phyloP scores from a whole-genome alignment of 2,797 vertebrate genomes.

The Carduelis carduelis region DNA sequence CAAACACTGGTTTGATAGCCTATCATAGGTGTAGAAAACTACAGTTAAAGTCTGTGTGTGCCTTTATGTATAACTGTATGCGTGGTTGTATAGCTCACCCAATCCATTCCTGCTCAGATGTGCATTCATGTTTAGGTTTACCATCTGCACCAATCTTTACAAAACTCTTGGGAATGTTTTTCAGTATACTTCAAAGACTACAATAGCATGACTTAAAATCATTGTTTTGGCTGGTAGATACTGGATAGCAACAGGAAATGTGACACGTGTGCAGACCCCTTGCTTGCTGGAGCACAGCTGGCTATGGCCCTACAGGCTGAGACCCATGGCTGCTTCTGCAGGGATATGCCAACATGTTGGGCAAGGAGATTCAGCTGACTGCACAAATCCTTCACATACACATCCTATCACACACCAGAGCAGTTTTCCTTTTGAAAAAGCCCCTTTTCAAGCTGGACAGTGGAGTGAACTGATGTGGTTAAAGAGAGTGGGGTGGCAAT shows the following conservation, averaged over 20 bases:
- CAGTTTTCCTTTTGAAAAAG: not conserved
- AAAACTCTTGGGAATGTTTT: not conserved
- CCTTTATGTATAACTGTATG: not conserved
- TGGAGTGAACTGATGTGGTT: not conserved
- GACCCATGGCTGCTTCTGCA: not conserved
- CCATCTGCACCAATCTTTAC: not conserved
- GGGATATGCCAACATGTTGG: accelerated
- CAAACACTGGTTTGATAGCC: not conserved
- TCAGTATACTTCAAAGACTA: not conserved
- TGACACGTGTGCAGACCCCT: accelerated
- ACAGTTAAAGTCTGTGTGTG: not conserved
- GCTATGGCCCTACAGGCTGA: accelerated
- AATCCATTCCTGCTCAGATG: not conserved
- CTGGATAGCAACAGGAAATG: not conserved
- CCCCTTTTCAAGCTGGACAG: accelerated
- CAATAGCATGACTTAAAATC: not conserved
- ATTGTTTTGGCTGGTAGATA: not conserved
- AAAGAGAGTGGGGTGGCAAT: not conserved
- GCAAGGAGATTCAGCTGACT: not conserved
- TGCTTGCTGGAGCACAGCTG: not conserved
- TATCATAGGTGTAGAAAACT: not conserved
- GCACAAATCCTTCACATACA: not conserved
- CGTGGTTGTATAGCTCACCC: accelerated
- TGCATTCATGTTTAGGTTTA: not conserved
- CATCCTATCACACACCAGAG: not conserved